These are phyloP conservation scores for Megathymus violae DNA, from an alignment of 1,140 invertebrate species.

Conservation along the genomic window DNA sequence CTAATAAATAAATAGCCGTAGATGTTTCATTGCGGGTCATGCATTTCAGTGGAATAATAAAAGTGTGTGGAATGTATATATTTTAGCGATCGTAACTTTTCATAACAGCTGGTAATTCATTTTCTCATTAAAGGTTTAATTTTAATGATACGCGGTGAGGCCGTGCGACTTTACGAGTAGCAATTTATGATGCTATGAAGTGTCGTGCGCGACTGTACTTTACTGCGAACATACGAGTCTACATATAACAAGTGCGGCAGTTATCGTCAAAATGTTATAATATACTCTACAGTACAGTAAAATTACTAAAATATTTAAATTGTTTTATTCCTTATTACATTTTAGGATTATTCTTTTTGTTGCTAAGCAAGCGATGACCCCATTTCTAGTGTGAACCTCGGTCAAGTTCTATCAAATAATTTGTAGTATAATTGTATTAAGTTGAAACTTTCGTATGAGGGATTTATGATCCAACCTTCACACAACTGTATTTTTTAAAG, in stretches of 20 bases:
- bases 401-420: too few relatives aligned
- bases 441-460: too few relatives aligned
- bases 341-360: too few relatives aligned
- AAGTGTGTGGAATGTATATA: conserved; percentile 10
- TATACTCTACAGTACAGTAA: conserved; percentile 42
- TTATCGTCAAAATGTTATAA: conserved; percentile 37
- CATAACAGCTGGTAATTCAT: conserved; percentile 57
- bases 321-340: too few relatives aligned
- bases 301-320: too few relatives aligned
- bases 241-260: conserved; percentile 4
- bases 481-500: too few relatives aligned
- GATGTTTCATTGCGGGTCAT: conserved; percentile 18
- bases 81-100: conserved; percentile 42
- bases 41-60: conserved; percentile 19
- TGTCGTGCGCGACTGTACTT: conserved; percentile 51
- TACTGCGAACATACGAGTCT: conserved; percentile 26
- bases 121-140: conserved; percentile 65
- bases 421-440: too few relatives aligned
- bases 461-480: too few relatives aligned
- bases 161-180: conserved; percentile 49
- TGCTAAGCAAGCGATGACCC: too few relatives aligned
- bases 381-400: too few relatives aligned
- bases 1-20: conserved; percentile 54
- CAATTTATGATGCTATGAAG: conserved; percentile 59
- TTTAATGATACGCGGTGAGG: conserved; percentile 53